These are phyloP conservation scores for Sardinella longiceps DNA, from an alignment of 2,797 vertebrate species.

Conservation along the genomic window DNA sequence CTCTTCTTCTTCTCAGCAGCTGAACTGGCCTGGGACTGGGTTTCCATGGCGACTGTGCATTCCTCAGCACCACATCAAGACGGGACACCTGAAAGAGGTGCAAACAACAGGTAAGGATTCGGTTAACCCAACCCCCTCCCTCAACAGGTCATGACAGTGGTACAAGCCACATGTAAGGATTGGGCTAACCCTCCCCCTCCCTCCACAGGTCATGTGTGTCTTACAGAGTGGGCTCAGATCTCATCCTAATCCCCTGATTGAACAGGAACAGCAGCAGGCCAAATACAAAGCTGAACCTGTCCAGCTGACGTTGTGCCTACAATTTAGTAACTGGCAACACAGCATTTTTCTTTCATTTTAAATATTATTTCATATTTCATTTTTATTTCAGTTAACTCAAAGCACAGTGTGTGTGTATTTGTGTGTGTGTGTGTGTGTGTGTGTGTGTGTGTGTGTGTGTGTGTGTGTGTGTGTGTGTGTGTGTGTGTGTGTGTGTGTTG, in stretches of 20 bases:
- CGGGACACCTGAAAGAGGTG: slow-evolving; percentile 70
- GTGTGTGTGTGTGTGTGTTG: not conserved
- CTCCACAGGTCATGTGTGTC: not conserved
- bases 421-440: no score
- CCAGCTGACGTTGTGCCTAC: not conserved
- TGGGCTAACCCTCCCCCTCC: no score
- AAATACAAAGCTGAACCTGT: not conserved
- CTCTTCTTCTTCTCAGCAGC: slow-evolving; percentile 95
- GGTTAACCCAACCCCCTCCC: not conserved
- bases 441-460: no score
- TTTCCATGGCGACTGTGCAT: slow-evolving; percentile 96
- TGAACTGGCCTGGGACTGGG: slow-evolving; percentile 92
- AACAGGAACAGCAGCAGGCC: not conserved
- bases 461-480: no score
- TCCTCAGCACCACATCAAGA: slow-evolving; percentile 87
- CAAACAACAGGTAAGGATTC: not conserved
- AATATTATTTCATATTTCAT: no score
- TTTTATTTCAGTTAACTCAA: not conserved
- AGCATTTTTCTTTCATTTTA: no score
- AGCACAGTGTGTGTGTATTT: no score
- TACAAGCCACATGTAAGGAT: no score
- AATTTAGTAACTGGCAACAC: no score
- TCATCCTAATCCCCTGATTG: not conserved
- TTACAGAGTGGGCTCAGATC: not conserved
- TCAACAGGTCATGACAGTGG: not conserved